Conservation (phyloP, 2,888 invertebrate genomes). For the Silvanus unidentatus region DNA sequence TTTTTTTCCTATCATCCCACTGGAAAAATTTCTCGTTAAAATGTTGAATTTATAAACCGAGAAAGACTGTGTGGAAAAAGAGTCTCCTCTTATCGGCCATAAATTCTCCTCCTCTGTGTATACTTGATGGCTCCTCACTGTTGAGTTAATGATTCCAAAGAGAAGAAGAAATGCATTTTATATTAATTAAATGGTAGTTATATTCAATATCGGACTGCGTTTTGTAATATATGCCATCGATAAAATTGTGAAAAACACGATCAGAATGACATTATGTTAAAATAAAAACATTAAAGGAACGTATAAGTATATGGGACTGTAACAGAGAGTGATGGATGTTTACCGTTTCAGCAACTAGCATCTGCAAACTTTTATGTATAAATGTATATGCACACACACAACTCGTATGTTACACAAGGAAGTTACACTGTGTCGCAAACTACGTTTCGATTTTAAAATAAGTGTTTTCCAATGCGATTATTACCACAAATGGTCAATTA, state of each 20-base stretch:
- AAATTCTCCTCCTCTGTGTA: too few relatives aligned
- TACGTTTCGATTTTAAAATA: too few relatives aligned
- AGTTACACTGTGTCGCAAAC: conserved; percentile 7
- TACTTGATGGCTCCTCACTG: too few relatives aligned
- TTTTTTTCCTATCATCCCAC: too few relatives aligned
- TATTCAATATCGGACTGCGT: conserved; percentile 12
- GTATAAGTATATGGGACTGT: too few relatives aligned
- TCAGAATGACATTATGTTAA: conserved; percentile 23
- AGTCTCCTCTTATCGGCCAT: too few relatives aligned
- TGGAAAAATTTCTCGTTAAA: too few relatives aligned
- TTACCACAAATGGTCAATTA: too few relatives aligned
- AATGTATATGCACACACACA: conserved; percentile 7
- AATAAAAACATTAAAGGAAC: conserved; percentile 23
- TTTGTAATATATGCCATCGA: conserved; percentile 17
- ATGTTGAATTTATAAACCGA: too few relatives aligned
- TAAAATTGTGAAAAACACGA: conserved; percentile 23
- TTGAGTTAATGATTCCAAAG: too few relatives aligned
- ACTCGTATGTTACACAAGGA: conserved; percentile 11
- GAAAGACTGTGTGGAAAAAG: conserved; percentile 19
- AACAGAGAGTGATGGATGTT: conserved; percentile 24
- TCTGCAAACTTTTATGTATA: conserved; percentile 15
- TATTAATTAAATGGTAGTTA: conserved; percentile 14
- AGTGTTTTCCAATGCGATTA: too few relatives aligned
- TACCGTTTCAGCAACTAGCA: conserved; percentile 17
- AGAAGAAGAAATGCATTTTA: conserved; percentile 8